phyloP scores from a whole-genome alignment of 1,140 invertebrate species.

The Aphis craccivora region DNA sequence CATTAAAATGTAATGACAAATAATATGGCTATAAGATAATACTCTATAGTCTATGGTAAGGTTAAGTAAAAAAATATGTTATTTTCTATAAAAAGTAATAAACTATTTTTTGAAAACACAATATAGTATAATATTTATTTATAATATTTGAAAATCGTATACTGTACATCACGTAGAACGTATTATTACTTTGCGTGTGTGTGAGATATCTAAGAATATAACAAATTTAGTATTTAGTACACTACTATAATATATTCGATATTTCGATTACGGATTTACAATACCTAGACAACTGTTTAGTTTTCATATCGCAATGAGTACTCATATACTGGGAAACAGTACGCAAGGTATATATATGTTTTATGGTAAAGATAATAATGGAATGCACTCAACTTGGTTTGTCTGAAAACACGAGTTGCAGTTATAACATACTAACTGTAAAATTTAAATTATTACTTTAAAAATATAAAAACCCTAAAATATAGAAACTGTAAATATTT shows the following conservation, averaged over 20 bases:
- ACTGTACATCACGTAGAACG: not conserved
- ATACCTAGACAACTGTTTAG: not conserved
- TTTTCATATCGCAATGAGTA: constrained; percentile 23
- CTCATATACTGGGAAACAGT: not conserved
- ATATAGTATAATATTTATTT: not conserved
- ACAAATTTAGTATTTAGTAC: not conserved
- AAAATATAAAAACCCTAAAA: not conserved
- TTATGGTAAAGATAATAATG: not conserved
- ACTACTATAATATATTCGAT: not conserved
- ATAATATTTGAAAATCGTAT: not conserved
- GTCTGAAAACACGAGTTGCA: not conserved
- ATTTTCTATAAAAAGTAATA: not conserved
- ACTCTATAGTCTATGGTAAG: not conserved
- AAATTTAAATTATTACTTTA: not conserved
- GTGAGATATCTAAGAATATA: not conserved
- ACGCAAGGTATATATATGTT: not conserved
- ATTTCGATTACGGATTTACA: constrained; percentile 6
- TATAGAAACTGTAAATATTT: not conserved
- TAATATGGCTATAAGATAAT: too few species aligned
- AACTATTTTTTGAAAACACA: not conserved
- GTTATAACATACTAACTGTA: not conserved
- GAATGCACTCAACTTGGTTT: constrained; percentile 18
- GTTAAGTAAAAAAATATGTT: not conserved
- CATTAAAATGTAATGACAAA: too few species aligned
- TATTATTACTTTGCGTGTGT: not conserved